Percentiles rank a stretch among this genome's conserved stretches.
phyloP scores from a whole-genome alignment of 2,113 vertebrate genomes.

The Addax nasomaculatus region DNA sequence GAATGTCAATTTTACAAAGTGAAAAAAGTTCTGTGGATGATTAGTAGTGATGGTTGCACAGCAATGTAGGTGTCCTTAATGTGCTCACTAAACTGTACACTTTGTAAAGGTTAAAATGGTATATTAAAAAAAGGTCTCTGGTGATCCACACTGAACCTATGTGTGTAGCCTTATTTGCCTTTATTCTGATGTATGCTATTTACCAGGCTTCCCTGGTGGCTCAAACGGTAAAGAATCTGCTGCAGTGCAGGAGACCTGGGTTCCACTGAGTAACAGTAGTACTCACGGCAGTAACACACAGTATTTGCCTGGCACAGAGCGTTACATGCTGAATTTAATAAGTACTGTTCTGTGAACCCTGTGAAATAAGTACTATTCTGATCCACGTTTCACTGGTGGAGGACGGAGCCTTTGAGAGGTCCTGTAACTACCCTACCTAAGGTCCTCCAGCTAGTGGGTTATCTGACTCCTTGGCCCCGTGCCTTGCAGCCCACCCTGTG shows the following conservation, averaged over 20 bases:
- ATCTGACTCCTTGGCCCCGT: background rate
- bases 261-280: background rate
- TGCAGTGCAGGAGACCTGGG: background rate
- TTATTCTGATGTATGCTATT: background rate
- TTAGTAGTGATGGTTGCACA: background rate
- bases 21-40: background rate
- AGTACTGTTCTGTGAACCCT: background rate
- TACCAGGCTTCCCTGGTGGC: background rate
- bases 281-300: background rate
- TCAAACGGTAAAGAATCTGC: background rate
- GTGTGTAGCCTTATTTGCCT: background rate
- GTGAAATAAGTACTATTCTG: background rate
- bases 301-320: background rate
- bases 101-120: background rate
- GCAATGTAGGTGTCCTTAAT: background rate
- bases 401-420: background rate
- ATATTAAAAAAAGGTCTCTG: background rate
- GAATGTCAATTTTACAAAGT: background rate
- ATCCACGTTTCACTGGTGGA: background rate
- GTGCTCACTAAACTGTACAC: background rate
- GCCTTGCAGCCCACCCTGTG: fast-evolving
- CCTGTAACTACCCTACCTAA: background rate
- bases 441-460: background rate
- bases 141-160: background rate
- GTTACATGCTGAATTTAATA: background rate